Evolutionary conservation across 1,140 invertebrate species (phyloP).

Genomic region (Drosophila arizonae): DNA sequence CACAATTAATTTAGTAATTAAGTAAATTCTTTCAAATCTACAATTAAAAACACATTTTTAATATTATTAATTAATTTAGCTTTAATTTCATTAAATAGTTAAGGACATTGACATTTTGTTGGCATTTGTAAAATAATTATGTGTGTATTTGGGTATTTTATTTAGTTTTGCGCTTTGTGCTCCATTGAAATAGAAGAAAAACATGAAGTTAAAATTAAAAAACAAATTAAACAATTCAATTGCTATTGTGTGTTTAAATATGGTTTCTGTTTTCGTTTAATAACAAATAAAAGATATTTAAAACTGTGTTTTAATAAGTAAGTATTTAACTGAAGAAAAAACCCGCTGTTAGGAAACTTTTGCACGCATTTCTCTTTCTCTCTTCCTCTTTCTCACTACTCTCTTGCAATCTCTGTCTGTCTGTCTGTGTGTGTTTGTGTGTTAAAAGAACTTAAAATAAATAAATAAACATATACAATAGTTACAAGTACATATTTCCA

Average conservation of each 20-base stretch:
- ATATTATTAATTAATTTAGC: slow-evolving; percentile 76
- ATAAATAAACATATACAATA: slow-evolving; percentile 79
- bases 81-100: slow-evolving; percentile 79
- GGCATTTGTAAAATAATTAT: slow-evolving; percentile 59
- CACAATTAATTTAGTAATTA: too few species aligned
- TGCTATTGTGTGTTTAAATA: slow-evolving; percentile 55
- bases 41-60: background rate
- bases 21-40: too few species aligned
- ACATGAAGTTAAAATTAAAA: slow-evolving; percentile 37
- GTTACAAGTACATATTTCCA: slow-evolving; percentile 59
- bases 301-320: slow-evolving; percentile 44
- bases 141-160: slow-evolving; percentile 31
- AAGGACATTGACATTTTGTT: slow-evolving; percentile 80
- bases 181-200: slow-evolving; percentile 40
- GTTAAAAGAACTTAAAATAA: slow-evolving; percentile 74
- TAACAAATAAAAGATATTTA: slow-evolving; percentile 60
- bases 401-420: slow-evolving; percentile 10
- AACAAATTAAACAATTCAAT: slow-evolving; percentile 73
- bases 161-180: slow-evolving; percentile 59
- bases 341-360: slow-evolving; percentile 64
- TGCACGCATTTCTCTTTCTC: slow-evolving; percentile 20
- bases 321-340: slow-evolving; percentile 54
- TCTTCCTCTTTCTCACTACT: background rate
- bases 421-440: slow-evolving; percentile 23
- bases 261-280: slow-evolving; percentile 48